These are phyloP conservation scores for Alcedo quadribrachys DNA, from an alignment of 2,797 vertebrate species.

Conservation along the genomic window DNA sequence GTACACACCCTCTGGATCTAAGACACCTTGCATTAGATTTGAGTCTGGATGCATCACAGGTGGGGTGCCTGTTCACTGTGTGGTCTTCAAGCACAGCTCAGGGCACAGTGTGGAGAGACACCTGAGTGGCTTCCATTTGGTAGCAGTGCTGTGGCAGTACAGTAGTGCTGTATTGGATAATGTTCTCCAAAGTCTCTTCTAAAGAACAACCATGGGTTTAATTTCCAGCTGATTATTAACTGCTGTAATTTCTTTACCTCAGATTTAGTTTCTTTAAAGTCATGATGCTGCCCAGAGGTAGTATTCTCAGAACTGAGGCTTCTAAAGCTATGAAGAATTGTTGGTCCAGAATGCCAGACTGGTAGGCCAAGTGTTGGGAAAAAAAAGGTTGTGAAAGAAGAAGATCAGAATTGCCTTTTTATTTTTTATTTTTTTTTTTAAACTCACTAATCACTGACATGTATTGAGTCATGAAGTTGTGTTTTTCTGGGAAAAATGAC, in stretches of 20 bases:
- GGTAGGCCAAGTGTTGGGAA: not conserved
- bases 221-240: not conserved
- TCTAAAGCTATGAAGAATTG: not conserved
- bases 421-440: not conserved
- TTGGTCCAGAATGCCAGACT: not conserved
- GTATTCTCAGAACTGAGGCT: not conserved
- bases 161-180: not conserved
- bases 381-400: not conserved
- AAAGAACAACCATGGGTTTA: not conserved
- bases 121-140: rapidly evolving
- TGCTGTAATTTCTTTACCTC: not conserved
- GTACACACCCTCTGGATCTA: not conserved
- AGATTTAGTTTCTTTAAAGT: not conserved
- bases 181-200: not conserved
- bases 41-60: not conserved
- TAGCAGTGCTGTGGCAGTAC: not conserved
- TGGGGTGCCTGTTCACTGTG: not conserved
- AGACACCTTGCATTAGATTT: not conserved
- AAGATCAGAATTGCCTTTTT: not conserved
- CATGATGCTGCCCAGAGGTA: not conserved
- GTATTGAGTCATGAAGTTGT: not conserved
- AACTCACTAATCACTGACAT: not conserved
- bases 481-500: not conserved
- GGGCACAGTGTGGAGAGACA: not conserved
- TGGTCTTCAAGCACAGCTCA: not conserved